These are phyloP conservation scores for Hermaeophaga mercurialis DNA, from an alignment of 2,888 invertebrate species.

Conservation along the genomic window DNA sequence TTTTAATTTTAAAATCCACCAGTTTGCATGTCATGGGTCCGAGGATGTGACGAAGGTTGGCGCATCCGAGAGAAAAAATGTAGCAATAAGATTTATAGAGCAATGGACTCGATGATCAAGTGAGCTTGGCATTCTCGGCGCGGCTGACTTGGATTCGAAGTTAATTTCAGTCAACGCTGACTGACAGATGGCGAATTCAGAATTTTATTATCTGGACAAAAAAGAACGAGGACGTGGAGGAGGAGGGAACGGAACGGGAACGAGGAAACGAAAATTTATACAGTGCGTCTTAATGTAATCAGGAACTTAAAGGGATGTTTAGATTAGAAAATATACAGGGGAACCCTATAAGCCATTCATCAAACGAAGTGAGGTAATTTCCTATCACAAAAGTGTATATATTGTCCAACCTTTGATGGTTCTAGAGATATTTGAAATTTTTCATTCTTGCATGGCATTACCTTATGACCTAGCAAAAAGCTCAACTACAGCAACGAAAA, in stretches of 20 bases:
- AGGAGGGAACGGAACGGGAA: slow-evolving; percentile 6
- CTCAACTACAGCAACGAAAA: too few species aligned
- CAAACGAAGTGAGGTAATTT: too few species aligned
- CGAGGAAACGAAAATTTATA: background rate
- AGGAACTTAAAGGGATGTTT: too few species aligned
- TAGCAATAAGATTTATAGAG: slow-evolving; percentile 46
- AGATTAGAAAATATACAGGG: too few species aligned
- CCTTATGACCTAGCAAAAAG: too few species aligned
- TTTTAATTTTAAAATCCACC: slow-evolving; percentile 26
- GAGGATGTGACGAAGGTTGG: slow-evolving; percentile 25
- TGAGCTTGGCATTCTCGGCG: slow-evolving; percentile 41
- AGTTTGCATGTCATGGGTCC: slow-evolving; percentile 25
- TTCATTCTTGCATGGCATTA: too few species aligned
- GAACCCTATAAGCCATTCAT: too few species aligned
- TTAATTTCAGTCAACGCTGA: slow-evolving; percentile 45
- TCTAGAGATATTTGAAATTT: too few species aligned
- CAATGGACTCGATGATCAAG: slow-evolving; percentile 44
- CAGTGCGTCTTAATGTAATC: background rate
- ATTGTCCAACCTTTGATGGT: too few species aligned
- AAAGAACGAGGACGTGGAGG: slow-evolving; percentile 20
- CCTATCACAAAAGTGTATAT: too few species aligned
- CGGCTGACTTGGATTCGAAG: slow-evolving; percentile 39
- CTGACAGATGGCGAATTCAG: slow-evolving; percentile 45
- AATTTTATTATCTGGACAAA: slow-evolving; percentile 39
- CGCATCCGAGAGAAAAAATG: slow-evolving; percentile 35